Evolutionary conservation across 1,140 invertebrate species (phyloP), one percentile per base, ranked within the genome.

Genomic region (Magallana ariakensis): DNA sequence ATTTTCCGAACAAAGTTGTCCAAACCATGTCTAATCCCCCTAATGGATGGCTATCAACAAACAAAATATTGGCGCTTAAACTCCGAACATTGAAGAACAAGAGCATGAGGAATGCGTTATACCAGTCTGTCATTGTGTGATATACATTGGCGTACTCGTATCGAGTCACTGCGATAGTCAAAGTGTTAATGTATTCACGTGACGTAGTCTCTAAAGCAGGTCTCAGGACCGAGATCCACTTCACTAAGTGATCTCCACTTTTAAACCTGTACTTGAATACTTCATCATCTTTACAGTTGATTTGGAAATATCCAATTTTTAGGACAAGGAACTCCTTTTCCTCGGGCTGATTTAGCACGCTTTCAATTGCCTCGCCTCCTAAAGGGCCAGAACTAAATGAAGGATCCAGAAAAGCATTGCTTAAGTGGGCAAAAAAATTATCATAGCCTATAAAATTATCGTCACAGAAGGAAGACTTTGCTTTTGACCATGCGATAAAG

Each of bases 141-240:
- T 91, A 93, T 11, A 93, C 60, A 88, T 93, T 93, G 81, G 90
- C 93, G 89, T 92, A 93, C 85, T 93, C 92, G 80, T 93, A 91
- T 15, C 93, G 70, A 1, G 86, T 53, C 6, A 91, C 86, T 46
- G 89, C 90, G 15, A 91, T 58, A 10, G 91, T 91, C 19, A 90
- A 56, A 60, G 80, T 80, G 46, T 54, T 46, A 87, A 84, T 22
- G 11, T 58, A n/a, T 8, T 19, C 55, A 11, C 0, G n/a, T 62
- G 7, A 46, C 53, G 60, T 55, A 56, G 15, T 86, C 70, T 56
- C 33, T 58, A 60, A 53, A 58, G 53, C 19, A 7, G n/a, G 19
- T 19, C 58, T 70, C 11, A 80, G 46, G 55, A 8, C 58, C 22
- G 62, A 75, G 87, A 58, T 4, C 83, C 82, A 57, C 83, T 83